These are phyloP conservation scores for Regulus satrapa DNA, from an alignment of 2,113 vertebrate genomes.

Conservation along the genomic window DNA sequence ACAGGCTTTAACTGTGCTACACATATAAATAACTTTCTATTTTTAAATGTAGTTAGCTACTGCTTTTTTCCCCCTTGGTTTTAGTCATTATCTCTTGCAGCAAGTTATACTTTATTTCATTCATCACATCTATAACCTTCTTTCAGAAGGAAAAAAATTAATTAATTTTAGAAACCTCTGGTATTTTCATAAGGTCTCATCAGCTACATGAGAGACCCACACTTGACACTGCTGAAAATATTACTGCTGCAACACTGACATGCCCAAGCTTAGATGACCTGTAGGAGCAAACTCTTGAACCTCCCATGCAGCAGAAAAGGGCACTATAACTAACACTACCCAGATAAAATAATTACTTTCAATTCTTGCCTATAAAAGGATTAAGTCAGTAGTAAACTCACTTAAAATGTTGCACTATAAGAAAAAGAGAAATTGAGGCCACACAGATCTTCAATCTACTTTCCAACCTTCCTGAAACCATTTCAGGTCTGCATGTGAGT, in stretches of 20 bases:
- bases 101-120: constrained; percentile 20
- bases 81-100: constrained; percentile 4
- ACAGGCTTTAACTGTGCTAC: not conserved
- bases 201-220: not conserved
- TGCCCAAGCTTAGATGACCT: not conserved
- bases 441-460: not conserved
- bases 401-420: not conserved
- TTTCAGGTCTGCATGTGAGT: not conserved
- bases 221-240: not conserved
- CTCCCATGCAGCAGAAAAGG: not conserved
- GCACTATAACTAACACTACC: not conserved
- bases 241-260: not conserved
- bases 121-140: not conserved
- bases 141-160: not conserved
- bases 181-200: not conserved
- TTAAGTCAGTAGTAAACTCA: not conserved
- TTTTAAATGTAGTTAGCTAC: not conserved
- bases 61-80: not conserved
- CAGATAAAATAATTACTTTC: not conserved
- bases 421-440: not conserved
- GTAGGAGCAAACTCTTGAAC: not conserved
- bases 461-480: not conserved
- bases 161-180: not conserved
- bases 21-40: constrained; percentile 16
- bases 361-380: not conserved